phyloP scores from a whole-genome alignment of 2,113 vertebrate species.

The Antennarius striatus region DNA sequence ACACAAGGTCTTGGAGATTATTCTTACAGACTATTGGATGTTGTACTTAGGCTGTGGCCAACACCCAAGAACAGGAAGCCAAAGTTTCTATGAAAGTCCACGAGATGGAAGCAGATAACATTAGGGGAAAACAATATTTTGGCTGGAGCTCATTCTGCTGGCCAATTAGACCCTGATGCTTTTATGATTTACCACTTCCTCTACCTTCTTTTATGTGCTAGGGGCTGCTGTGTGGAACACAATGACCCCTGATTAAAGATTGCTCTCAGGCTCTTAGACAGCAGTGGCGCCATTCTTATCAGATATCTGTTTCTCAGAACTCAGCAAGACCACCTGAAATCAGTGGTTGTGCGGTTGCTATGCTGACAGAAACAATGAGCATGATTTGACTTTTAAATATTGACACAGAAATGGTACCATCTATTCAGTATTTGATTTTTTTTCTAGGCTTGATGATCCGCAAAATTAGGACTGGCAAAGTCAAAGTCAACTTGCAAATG shows the following conservation, averaged over 20 bases:
- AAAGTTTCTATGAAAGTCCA: slow-evolving; percentile 85
- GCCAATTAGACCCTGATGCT: slow-evolving; percentile 73
- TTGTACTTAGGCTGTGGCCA: slow-evolving; percentile 73
- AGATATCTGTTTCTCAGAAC: slow-evolving; percentile 61
- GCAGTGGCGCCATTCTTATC: slow-evolving; percentile 75
- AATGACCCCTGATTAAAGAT: slow-evolving; percentile 79
- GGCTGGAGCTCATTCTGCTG: slow-evolving; percentile 76
- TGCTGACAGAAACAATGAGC: slow-evolving; percentile 11
- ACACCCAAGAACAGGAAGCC: slow-evolving; percentile 92
- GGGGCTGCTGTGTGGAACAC: slow-evolving; percentile 69
- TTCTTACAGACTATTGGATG: slow-evolving; percentile 88
- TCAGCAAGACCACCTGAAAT: slow-evolving; percentile 60
- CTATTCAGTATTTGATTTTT: not conserved
- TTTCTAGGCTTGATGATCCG: not conserved
- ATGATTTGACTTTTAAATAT: slow-evolving; percentile 15
- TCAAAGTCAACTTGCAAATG: no score
- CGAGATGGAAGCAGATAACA: slow-evolving; percentile 87
- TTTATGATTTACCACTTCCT: slow-evolving; percentile 77
- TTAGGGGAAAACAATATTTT: slow-evolving; percentile 80
- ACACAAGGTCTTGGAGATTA: slow-evolving; percentile 85
- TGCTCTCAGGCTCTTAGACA: slow-evolving; percentile 61
- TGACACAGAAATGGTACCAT: not conserved
- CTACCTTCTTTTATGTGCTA: slow-evolving; percentile 75
- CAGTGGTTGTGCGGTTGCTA: slow-evolving; percentile 31
- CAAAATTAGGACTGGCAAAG: no score